These are phyloP conservation scores for Trididemnum clinides DNA, from an alignment of 23 tunicate genomes.

Conservation along the genomic window DNA sequence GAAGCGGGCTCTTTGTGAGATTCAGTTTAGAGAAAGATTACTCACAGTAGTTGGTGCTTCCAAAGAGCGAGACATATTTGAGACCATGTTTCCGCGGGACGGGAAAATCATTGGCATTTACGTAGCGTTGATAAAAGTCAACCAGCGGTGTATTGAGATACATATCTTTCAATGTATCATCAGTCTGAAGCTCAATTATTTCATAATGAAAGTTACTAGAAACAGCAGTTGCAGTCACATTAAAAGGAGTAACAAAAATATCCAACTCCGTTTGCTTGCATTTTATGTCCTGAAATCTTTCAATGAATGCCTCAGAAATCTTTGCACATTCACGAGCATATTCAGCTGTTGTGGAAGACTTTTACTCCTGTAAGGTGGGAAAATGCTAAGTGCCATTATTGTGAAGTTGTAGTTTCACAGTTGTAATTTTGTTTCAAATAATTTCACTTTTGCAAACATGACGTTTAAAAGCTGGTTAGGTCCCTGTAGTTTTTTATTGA, in stretches of 20 bases:
- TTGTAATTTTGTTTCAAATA: constrained; percentile 45
- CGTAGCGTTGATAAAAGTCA: constrained; percentile 56
- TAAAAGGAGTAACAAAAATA: constrained; percentile 62
- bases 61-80: constrained; percentile 41
- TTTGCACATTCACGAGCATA: constrained; percentile 62
- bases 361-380: constrained; percentile 67
- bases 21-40: constrained; percentile 49
- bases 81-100: constrained; percentile 65
- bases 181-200: constrained; percentile 33
- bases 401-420: constrained; percentile 63
- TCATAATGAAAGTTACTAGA: constrained; percentile 46
- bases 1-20: constrained; percentile 30
- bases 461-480: constrained; percentile 57
- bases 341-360: constrained; percentile 58
- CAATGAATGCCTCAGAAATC: constrained; percentile 54
- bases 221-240: constrained; percentile 43
- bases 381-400: constrained; percentile 54
- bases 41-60: constrained; percentile 43
- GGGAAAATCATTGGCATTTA: constrained; percentile 62
- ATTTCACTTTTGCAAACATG: constrained; percentile 58
- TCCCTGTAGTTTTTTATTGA: constrained; percentile 51
- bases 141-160: constrained; percentile 44
- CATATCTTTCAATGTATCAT: constrained; percentile 39
- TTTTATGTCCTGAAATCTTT: constrained; percentile 62
- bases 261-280: constrained; percentile 64